Conservation (phyloP, 1,140 invertebrate genomes). For the Antheraea pernyi region DNA sequence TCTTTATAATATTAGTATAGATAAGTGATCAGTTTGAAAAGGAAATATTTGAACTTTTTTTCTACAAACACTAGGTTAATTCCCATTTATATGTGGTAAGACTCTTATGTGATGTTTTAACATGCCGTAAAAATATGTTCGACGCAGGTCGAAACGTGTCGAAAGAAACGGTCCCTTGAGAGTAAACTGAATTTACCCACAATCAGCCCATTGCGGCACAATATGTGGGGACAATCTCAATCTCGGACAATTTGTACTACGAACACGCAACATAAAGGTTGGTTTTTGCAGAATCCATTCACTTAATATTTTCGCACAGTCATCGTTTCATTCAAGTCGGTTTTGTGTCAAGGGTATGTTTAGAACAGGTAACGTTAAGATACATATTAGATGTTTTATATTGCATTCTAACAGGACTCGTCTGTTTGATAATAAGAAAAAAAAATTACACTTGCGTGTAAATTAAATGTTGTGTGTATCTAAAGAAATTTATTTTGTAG, state of each 20-base stretch:
- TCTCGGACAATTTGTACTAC: conserved; percentile 5
- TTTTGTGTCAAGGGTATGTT: conserved; percentile 4
- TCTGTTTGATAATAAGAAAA: too few relatives aligned
- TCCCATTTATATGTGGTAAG: not conserved
- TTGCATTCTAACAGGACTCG: too few relatives aligned
- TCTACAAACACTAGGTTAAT: not conserved
- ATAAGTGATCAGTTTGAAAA: too few relatives aligned
- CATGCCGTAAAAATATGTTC: not conserved
- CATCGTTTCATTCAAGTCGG: conserved; percentile 10
- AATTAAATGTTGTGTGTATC: too few relatives aligned
- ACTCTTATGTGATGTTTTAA: not conserved
- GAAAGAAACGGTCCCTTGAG: not conserved
- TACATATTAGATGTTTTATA: too few relatives aligned
- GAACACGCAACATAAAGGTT: conserved; percentile 7
- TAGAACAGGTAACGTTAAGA: not conserved
- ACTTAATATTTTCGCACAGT: conserved; percentile 4
- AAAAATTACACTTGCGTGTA: too few relatives aligned
- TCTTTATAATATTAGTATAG: too few relatives aligned
- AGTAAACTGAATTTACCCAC: conserved; percentile 1
- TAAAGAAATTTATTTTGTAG: too few relatives aligned
- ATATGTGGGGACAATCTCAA: not conserved
- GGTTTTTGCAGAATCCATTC: conserved; percentile 10
- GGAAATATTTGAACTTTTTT: too few relatives aligned
- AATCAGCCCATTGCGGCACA: conserved; percentile 10
- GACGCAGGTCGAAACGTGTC: not conserved